Base-by-base conservation (phyloP, 2,888 invertebrate species). In the Lordiphosa fenestrarum region DNA sequence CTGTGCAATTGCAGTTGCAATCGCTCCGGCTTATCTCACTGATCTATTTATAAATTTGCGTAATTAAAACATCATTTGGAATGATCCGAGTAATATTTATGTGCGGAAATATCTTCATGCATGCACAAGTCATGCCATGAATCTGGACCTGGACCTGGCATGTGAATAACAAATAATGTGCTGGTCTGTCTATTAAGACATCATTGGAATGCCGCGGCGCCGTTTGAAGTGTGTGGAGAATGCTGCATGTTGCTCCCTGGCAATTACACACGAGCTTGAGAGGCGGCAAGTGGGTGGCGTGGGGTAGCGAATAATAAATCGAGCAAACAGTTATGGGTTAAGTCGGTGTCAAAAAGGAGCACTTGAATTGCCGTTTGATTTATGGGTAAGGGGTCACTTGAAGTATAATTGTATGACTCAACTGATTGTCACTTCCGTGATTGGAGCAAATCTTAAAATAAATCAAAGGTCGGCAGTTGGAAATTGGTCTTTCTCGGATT, bases 41-140 rank as follows among this genome's bases (percentile, higher is more conserved):
- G 38, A 78, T 69, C 75, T 82, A 69, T 75, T 71, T 68, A 75
- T 78, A 78, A 66, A 75, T 73, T 73, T 67, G 71, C 78, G 82
- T 65, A 84, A 84, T 82, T 84, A 74, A 82, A 84, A 77, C 59
- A 70, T 84, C 84, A 75, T 69, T 69, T 50, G 55, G 15, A 48
- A 19, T 55, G 51, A 62, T 51, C 42, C n/a, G 50, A 56, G 41
- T 40, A 42, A 65, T 40, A 19, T 46, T 36, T 44, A 42, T 49
- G 37, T 54, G 58, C 30, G 44, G 59, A 46, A 59, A 60, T 73
- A 62, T 76, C 73, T 67, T 72, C 57, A 66, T 68, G 68, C 68
- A 56, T 62, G 69, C 69, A 68, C 44, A 73, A 67, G 59, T 77
- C 75, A 77, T 73, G 82, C 67, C 49, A 47, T 38, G 44, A 30